phyloP scores from a whole-genome alignment of 2,113 vertebrate species.

The Nannobrachium achirus region DNA sequence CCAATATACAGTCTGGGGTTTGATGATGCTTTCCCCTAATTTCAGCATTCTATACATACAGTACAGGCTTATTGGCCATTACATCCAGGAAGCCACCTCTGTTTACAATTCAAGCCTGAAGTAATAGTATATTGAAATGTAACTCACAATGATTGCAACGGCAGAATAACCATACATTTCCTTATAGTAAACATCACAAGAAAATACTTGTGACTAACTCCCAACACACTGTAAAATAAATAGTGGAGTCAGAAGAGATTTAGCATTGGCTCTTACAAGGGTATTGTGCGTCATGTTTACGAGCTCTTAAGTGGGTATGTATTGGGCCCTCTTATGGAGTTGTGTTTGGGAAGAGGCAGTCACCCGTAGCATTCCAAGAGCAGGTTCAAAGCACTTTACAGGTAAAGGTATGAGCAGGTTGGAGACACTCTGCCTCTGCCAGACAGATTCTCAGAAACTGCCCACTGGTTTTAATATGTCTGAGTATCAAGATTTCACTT shows the following conservation, averaged over 20 bases:
- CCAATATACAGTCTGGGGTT: background rate
- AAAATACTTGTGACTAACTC: background rate
- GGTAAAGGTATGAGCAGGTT: background rate
- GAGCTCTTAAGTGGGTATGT: slow-evolving; percentile 43
- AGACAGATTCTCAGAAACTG: slow-evolving; percentile 29
- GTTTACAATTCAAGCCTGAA: background rate
- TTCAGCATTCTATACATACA: too few species aligned
- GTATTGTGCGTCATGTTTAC: slow-evolving; percentile 41
- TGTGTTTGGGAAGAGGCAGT: slow-evolving; percentile 53
- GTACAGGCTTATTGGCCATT: background rate
- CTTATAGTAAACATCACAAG: background rate
- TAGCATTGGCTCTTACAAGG: slow-evolving; percentile 12
- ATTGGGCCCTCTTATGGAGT: slow-evolving; percentile 15
- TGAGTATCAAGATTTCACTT: background rate
- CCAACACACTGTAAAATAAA: background rate
- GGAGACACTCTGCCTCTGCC: slow-evolving; percentile 40
- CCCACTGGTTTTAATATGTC: background rate
- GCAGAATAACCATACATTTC: background rate
- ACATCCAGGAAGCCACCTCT: background rate
- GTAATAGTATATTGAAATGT: too few species aligned
- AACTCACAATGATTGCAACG: background rate
- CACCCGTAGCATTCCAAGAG: slow-evolving; percentile 41
- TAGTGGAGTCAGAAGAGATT: too few species aligned
- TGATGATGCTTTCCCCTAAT: too few species aligned
- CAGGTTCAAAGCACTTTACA: slow-evolving; percentile 64